Conservation (phyloP, 2,888 invertebrate genomes). For the Pseudanteris insignis region DNA sequence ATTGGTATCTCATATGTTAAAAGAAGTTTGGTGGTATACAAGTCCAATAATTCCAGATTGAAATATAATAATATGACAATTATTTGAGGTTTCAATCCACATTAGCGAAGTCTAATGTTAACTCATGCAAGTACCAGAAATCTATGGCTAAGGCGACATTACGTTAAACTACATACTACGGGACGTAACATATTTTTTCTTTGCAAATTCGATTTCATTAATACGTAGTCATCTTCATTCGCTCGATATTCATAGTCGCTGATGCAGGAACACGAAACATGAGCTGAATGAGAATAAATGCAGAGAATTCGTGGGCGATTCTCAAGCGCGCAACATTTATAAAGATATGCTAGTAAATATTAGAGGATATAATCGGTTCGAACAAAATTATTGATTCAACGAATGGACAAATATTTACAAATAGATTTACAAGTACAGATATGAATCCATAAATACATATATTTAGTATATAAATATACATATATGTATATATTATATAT, state of each 20-base stretch:
- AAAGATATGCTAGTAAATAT: conserved; percentile 37
- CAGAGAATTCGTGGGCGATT: conserved; percentile 22
- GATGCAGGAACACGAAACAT: conserved; percentile 21
- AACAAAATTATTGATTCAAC: conserved; percentile 11
- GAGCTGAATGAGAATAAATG: conserved; percentile 31
- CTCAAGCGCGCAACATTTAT: conserved; percentile 21
- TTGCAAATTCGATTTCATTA: conserved; percentile 11
- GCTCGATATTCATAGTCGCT: conserved; percentile 25
- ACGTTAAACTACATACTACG: no score
- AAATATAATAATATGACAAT: no score
- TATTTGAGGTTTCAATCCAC: no score
- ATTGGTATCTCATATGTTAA: no score
- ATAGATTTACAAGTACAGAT: not conserved
- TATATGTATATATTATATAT: conserved; percentile 1
- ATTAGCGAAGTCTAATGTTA: no score
- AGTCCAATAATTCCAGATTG: no score
- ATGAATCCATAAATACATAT: no score
- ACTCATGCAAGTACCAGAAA: no score
- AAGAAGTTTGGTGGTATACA: no score
- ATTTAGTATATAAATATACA: conserved; percentile 6
- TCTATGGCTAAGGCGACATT: no score
- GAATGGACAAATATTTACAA: conserved; percentile 5
- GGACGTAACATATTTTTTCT: no score
- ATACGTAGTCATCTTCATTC: conserved; percentile 14
- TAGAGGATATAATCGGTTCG: conserved; percentile 25